A percentile compares a stretch with the other conserved stretches of the same genome.
Evolutionary conservation across 2,113 vertebrate genomes (phyloP).

Genomic region (Anas platyrhynchos): DNA sequence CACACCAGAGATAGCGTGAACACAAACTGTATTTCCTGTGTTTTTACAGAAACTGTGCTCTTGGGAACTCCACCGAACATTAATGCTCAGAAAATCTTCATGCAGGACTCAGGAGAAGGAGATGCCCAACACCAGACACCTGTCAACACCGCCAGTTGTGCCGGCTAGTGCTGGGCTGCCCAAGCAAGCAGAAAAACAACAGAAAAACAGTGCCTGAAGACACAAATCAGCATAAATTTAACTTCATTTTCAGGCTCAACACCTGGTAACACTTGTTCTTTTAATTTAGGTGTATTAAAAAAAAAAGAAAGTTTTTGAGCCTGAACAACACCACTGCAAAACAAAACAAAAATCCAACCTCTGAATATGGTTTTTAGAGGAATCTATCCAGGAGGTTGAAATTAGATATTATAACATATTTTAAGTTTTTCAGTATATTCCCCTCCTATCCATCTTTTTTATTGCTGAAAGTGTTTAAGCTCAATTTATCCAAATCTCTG

Average conservation of each 20-base stretch:
- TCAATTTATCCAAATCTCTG: constrained; percentile 41
- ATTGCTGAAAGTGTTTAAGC: constrained; percentile 14
- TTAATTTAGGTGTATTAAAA: neutral
- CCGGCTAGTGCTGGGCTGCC: neutral
- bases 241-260: neutral
- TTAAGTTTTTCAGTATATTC: neutral
- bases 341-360: neutral
- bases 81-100: neutral
- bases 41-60: neutral
- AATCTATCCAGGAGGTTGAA: neutral
- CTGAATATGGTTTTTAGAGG: neutral
- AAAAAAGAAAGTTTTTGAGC: neutral
- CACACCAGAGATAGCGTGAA: neutral
- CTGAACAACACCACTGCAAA: neutral
- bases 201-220: neutral
- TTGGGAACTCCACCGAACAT: neutral
- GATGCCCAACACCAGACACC: neutral
- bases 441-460: constrained; percentile 52
- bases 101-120: neutral
- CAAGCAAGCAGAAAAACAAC: neutral
- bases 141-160: neutral
- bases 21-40: neutral
- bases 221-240: neutral
- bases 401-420: constrained; percentile 21
- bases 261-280: neutral